A percentile compares a stretch with the other conserved stretches of the same genome.
phyloP scores from a whole-genome alignment of 2,888 invertebrate genomes.

The Tiphia femorata region DNA sequence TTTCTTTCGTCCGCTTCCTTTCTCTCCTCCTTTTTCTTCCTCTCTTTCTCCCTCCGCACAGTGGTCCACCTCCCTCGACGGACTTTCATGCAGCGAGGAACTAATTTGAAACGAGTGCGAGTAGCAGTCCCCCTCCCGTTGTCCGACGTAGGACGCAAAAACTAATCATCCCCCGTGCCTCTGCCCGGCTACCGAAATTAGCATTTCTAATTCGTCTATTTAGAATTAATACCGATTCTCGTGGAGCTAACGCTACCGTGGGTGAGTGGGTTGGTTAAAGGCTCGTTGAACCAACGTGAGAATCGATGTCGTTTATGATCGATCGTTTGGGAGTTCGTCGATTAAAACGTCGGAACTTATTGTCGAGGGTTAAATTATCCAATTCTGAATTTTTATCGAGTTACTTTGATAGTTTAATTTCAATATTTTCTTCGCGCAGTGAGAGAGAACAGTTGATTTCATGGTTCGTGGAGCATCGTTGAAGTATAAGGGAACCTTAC shows the following conservation, averaged over 20 bases:
- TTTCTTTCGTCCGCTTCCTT: background rate
- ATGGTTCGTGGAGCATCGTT: too few relatives aligned
- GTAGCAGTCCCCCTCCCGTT: conserved; percentile 16
- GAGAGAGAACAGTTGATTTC: too few relatives aligned
- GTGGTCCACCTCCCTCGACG: conserved; percentile 6
- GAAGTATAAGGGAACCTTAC: too few relatives aligned
- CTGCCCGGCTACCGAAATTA: conserved; percentile 37
- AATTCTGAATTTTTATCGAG: background rate
- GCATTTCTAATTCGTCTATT: conserved; percentile 60
- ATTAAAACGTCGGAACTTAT: background rate
- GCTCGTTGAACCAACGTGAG: too few relatives aligned
- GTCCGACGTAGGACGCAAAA: conserved; percentile 29
- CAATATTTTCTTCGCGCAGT: too few relatives aligned
- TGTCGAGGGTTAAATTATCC: background rate
- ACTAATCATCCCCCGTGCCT: conserved; percentile 43
- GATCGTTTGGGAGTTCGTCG: background rate
- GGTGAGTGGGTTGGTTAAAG: too few relatives aligned
- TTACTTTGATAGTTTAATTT: background rate
- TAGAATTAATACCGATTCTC: conserved; percentile 50
- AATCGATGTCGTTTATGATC: too few relatives aligned
- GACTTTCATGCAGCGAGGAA: conserved; percentile 47
- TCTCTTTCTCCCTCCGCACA: conserved; percentile 23
- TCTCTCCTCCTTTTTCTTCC: conserved; percentile 10
- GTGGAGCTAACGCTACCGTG: too few relatives aligned
- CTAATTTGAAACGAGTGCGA: conserved; percentile 55